Evolutionary conservation across 1,140 invertebrate species (phyloP), one percentile per base, ranked within the genome.

Genomic region (Drosophila oshimai): DNA sequence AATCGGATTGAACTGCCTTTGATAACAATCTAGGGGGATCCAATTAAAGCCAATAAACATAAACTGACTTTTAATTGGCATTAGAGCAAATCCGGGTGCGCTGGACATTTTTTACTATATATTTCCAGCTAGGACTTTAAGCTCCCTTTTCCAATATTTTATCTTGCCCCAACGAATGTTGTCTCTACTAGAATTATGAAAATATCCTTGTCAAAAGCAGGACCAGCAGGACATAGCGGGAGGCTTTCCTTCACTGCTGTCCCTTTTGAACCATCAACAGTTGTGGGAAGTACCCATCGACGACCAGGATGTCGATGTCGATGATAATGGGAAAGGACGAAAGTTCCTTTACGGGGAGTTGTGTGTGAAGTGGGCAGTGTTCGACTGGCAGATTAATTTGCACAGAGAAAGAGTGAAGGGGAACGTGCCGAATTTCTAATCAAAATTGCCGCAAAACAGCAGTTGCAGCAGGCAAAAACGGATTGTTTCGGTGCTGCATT

Each of bases 381-480:
- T 65, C 42, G 47, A 50, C 57, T 61, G 58, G 62, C 50, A 69
- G 47, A 65, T 80, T 74, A 80, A 79, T 79, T 68, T 60, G 49
- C 39, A 49, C 58, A 53, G 31, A 34, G 45, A 49, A 36, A 22
- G 34, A 41, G 46, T 17, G 22, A 37, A 37, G 54, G 62, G 64
- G 20, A 45, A 77, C 51, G 55, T 84, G 71, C 75, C 67, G 67
- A 73, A 87, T 65, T 87, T 86, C 80, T 86, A 86, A 86, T 87
- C 81, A 80, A 80, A 86, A 80, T 75, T 71, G 61, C 81, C 67
- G 61, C 75, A 75, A 72, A 74, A 68, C 80, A 75, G 80, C 80
- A 74, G 58, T 67, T 67, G 53, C 74, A 54, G 33, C 57, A 68
- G 60, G 62, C 78, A 78, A 74, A 81, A 83, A 74, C 75, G 58